Base-by-base conservation (phyloP, 2,797 vertebrate species). In the Bradypodion ventrale region DNA sequence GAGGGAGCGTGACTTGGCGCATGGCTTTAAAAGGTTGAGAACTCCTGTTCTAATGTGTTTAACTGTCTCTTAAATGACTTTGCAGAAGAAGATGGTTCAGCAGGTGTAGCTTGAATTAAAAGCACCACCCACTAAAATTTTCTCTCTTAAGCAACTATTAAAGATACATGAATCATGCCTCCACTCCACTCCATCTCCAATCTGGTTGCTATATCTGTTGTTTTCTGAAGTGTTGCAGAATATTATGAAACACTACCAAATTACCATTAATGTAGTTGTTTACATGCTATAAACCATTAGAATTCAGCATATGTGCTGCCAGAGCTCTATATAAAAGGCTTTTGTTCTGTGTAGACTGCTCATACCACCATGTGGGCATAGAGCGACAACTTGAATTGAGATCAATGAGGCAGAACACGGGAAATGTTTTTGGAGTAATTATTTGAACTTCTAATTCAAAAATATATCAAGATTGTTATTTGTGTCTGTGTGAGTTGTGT, bases 321-420 rank as follows among this genome's bases (percentile, higher is more conserved):
- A 84, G 78, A 85, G 68, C 74, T 73, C 84, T 46, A 78, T 35
- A 75, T 81, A 92, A 88, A 80, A 90, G 88, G 83, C 80, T 88
- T 88, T 88, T 91, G 87, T 91, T 91, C 83, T 3, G 87, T 86
- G 74, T 73, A 85, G 78, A 40, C 87, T 88, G 85, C 81, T 84
- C 59, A 59, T 85, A 1, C 0, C 4, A 84, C 70, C 63, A 44
- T 63, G 75, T 87, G 60, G 74, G 84, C 75, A 81, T 86, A 83
- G 75, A 85, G 49, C 91, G 84, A 82, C 82, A 88, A 69, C n/a
- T 75, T 85, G 78, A 68, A 2, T 2, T 9, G 78, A 87, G 85
- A 83, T 83, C 80, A 86, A 78, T 81, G 83, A 86, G 21, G 9
- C 5, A 40, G 83, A 82, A 87, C 89, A 85, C 80, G 62, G 89